Base-by-base conservation (phyloP, 2,888 invertebrate species). In the Ectemnius lituratus region DNA sequence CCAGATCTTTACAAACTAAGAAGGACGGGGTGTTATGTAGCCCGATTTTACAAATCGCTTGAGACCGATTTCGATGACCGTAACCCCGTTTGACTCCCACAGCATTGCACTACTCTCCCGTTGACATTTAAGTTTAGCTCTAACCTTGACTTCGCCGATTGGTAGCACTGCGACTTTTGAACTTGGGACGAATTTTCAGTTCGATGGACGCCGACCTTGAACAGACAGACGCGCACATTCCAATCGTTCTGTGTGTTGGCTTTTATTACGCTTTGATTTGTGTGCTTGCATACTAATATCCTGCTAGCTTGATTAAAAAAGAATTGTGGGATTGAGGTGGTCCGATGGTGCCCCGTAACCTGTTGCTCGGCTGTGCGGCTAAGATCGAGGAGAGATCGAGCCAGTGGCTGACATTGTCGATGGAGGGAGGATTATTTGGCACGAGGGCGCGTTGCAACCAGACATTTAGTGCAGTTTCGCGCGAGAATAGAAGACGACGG, bases 81-180 rank as follows among this genome's bases (percentile, higher is more conserved):
- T 79, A 80, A 80, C 80, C 79, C 59, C 68, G 64, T 68, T 72
- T 60, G 58, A 67, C 64, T 64, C 60, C 23, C 63, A 5, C 52
- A 16, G n/a, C 13, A 60, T 62, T 46, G 52, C 57, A 45, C 52
- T 58, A 47, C 62, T 62, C 65, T 65, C 58, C 67, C 76, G 70
- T 74, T 70, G 70, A 74, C 73, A 63, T 61, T 76, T 68, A 71
- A 76, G 72, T 73, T 69, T 68, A 75, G 67, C 67, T 58, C 47
- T 67, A 78, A 78, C 71, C 74, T 79, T 81, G 75, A 70, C 70
- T 79, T 61, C 52, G 49, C 20, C 61, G 73, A 73, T 76, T 62
- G 64, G 52, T 73, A 56, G 64, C 5, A 5, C 58, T 52, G 64
- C 63, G 62, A 82, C 67, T 67, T 76, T 75, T 68, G 68, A 77